These are phyloP conservation scores for Scortum barcoo DNA, from an alignment of 2,113 vertebrate species.

Conservation along the genomic window DNA sequence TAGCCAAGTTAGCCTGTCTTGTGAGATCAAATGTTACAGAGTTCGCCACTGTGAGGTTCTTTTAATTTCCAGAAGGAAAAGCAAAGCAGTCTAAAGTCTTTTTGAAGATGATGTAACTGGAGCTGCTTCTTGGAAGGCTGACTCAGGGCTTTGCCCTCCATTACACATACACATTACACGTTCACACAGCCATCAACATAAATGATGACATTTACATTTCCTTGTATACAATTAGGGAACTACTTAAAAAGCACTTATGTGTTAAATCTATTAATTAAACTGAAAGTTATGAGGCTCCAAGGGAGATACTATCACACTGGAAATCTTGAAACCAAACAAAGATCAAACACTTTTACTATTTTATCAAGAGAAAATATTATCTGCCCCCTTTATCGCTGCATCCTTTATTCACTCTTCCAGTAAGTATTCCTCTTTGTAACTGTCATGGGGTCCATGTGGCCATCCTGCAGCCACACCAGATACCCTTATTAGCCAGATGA, in stretches of 20 bases:
- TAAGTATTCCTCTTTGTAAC: too few relatives aligned
- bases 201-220: background rate
- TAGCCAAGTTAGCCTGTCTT: conserved; percentile 8
- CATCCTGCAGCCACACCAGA: background rate
- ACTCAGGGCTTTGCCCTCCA: background rate
- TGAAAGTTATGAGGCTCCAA: background rate
- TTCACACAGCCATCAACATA: background rate
- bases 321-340: conserved; percentile 2
- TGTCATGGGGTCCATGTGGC: background rate
- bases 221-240: background rate
- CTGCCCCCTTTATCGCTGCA: too few relatives aligned
- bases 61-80: conserved; percentile 5
- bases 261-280: background rate
- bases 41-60: background rate
- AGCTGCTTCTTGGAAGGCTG: background rate
- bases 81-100: background rate
- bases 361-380: background rate
- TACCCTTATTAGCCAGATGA: background rate
- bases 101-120: background rate
- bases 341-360: background rate
- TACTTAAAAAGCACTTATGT: background rate
- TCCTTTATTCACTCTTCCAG: too few relatives aligned
- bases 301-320: background rate
- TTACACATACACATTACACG: background rate
- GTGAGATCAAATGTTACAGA: conserved; percentile 25